phyloP scores from a whole-genome alignment of 2,797 vertebrate species.

The Amazona ochrocephala region DNA sequence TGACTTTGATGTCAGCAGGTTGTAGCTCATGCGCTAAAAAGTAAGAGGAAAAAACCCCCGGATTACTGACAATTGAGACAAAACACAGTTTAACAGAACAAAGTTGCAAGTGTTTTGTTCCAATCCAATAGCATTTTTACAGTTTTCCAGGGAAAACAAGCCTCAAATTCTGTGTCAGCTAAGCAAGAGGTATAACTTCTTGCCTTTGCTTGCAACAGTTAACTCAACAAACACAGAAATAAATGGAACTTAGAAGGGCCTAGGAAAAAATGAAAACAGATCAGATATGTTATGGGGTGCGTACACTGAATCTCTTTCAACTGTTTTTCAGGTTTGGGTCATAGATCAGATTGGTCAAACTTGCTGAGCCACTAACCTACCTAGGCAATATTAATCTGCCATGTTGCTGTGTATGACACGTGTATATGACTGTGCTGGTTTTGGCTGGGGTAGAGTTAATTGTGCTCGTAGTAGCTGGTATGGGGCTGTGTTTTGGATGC shows the following conservation, averaged over 20 bases:
- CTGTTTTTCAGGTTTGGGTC: neutral
- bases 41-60: neutral
- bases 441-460: neutral
- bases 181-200: neutral
- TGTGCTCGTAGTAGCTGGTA: neutral
- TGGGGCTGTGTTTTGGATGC: neutral
- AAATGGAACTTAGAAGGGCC: neutral
- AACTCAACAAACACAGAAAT: neutral
- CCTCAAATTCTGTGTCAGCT: neutral
- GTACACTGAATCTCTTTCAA: neutral
- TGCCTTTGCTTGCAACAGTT: neutral
- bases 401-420: neutral
- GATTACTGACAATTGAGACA: neutral
- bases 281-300: neutral
- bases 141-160: neutral
- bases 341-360: neutral
- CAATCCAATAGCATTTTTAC: neutral
- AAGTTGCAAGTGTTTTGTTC: neutral
- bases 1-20: slow-evolving; percentile 87
- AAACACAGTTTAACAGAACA: neutral
- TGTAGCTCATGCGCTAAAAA: slow-evolving; percentile 84
- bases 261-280: neutral
- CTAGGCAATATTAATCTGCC: neutral
- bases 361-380: neutral
- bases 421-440: neutral